Evolutionary conservation across 1,140 invertebrate genomes (phyloP), one percentile per base, ranked within the genome.

Genomic region (Cyphomyrmex costatus): DNA sequence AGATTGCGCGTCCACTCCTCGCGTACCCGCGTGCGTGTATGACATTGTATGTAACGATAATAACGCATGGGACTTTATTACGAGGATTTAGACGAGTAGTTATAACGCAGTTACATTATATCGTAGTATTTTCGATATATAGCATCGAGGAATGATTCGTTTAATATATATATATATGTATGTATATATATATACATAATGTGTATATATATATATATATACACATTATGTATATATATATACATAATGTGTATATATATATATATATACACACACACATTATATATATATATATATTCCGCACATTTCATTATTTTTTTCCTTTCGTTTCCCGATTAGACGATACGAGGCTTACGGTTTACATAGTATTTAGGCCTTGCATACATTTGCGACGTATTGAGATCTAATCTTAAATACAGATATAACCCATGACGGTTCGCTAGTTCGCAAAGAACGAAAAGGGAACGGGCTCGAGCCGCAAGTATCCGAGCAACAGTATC

Each of bases 111-210:
- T 94, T 94, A 92, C 91, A 92, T 93, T 92, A 92, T 93, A 92
- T 94, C 91, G 89, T 92, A 93, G 84, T 93, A 93, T 73, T 92
- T 92, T 68, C 91, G 92, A 94, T 94, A 94, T 94, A 94, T 88
- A 94, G 88, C 89, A 90, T 94, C 92, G 92, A 93, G 94, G 94
- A 95, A 95, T 95, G 94, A 94, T 95, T 94, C 91, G 92, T 94
- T 94, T 90, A 93, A 93, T 94, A 93, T 42, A 42, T n/a, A n/a
- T n/a, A 42, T 42, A 42, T 33, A 33, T 33, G 90, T 90, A 82
- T 30, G 91, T 92, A 92, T 92, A 88, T 88, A 88, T 89, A 86
- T 91, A 83, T 89, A 88, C 90, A 89, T 90, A n/a, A n/a, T n/a
- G n/a, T n/a, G n/a, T n/a, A n/a, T n/a, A 93, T 94, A 93, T 42